phyloP scores from a whole-genome alignment of 2,113 vertebrate genomes.

The Anhinga anhinga region DNA sequence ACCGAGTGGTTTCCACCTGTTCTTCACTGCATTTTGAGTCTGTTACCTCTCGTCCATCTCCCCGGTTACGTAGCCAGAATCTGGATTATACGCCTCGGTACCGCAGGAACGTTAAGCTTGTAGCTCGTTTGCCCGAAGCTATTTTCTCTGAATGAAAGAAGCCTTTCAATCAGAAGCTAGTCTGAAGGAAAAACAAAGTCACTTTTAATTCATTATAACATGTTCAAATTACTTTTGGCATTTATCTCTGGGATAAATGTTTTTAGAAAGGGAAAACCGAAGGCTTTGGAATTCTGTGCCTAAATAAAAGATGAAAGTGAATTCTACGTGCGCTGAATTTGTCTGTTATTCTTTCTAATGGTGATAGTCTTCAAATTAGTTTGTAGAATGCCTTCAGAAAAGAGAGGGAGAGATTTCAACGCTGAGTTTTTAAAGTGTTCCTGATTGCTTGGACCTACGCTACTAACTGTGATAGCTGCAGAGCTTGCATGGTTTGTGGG shows the following conservation, averaged over 20 bases:
- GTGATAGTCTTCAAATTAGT: background rate
- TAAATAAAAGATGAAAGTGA: background rate
- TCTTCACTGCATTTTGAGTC: background rate
- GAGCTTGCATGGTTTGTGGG: background rate
- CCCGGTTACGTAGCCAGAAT: rapidly evolving
- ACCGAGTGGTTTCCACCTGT: background rate
- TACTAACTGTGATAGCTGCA: background rate
- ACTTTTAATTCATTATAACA: background rate
- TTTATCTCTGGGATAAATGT: background rate
- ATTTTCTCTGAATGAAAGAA: background rate
- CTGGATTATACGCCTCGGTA: background rate
- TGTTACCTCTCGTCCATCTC: no score
- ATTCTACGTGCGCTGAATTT: background rate
- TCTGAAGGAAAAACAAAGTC: background rate
- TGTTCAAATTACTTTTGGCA: background rate
- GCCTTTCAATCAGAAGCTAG: background rate
- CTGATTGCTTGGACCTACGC: background rate
- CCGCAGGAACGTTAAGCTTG: rapidly evolving
- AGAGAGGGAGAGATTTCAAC: rapidly evolving
- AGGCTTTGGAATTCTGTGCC: background rate
- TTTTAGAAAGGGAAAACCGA: background rate
- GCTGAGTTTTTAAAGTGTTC: background rate
- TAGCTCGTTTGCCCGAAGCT: background rate
- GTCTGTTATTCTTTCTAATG: background rate
- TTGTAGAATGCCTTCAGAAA: background rate